These are phyloP conservation scores for Masticophis lateralis DNA, from an alignment of 2,797 vertebrate genomes.

Conservation along the genomic window DNA sequence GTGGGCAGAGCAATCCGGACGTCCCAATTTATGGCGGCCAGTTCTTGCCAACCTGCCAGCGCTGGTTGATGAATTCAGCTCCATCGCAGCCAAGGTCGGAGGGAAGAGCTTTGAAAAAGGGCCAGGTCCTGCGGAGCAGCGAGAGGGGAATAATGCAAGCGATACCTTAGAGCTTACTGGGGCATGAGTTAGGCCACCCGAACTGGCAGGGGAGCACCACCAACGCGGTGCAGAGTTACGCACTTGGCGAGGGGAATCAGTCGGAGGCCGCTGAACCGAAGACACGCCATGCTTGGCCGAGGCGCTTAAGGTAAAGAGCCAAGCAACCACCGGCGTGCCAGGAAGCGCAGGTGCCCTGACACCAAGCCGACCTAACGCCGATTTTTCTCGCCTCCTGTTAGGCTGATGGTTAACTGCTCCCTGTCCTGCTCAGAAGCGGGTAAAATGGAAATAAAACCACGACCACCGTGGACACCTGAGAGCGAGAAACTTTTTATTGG, in stretches of 20 bases:
- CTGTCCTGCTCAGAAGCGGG: neutral
- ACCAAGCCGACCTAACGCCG: neutral
- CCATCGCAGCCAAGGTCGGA: neutral
- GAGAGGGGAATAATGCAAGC: neutral
- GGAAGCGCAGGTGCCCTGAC: neutral
- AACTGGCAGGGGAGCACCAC: neutral
- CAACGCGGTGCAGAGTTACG: neutral
- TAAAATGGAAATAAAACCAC: neutral
- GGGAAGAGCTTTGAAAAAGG: neutral
- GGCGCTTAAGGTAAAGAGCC: neutral
- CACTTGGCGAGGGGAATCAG: neutral
- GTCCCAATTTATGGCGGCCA: neutral
- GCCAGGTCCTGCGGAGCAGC: neutral
- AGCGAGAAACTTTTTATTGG: neutral
- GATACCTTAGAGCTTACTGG: neutral
- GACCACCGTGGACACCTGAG: neutral
- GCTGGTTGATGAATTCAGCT: neutral
- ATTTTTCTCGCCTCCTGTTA: neutral
- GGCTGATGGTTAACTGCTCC: neutral
- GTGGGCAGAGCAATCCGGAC: neutral
- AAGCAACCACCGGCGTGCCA: neutral
- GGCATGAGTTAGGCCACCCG: neutral
- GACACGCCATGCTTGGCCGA: neutral
- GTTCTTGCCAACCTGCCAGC: neutral
- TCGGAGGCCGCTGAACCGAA: neutral